Conservation (phyloP, 37 sponge, comb jelly and placozoan genomes). For the Chondrilla cf. caribensis region DNA sequence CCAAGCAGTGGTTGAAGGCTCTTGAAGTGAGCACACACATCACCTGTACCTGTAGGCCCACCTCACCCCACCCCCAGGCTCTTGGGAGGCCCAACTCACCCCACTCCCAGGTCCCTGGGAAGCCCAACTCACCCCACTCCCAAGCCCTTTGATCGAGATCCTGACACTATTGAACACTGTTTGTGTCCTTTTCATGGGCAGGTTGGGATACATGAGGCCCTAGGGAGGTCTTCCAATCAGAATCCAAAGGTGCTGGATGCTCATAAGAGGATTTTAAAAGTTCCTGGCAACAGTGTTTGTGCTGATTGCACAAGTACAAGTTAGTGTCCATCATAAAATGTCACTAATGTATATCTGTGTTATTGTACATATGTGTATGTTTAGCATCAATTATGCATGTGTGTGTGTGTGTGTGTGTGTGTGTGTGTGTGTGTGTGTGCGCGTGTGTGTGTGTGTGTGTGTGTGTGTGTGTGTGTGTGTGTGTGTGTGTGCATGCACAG, state of each 20-base stretch:
- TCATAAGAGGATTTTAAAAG: conserved; percentile 38
- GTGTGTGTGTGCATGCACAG: conserved; percentile 9
- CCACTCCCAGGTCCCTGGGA: too few relatives aligned
- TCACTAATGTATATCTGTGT: too few relatives aligned
- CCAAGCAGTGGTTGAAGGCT: conserved; percentile 61
- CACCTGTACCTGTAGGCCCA: not conserved
- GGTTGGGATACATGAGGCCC: not conserved
- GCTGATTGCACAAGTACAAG: conserved; percentile 74
- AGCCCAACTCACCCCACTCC: too few relatives aligned
- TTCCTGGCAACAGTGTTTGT: conserved; percentile 70
- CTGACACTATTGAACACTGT: too few relatives aligned
- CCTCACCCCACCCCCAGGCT: too few relatives aligned
- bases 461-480: not conserved
- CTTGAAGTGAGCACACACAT: conserved; percentile 43
- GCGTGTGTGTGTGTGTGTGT: not conserved
- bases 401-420: too few relatives aligned
- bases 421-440: too few relatives aligned
- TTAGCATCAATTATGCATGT: too few relatives aligned
- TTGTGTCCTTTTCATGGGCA: too few relatives aligned
- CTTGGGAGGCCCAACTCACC: too few relatives aligned
- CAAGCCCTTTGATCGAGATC: too few relatives aligned
- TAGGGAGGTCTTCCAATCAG: not conserved
- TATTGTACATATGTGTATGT: too few relatives aligned
- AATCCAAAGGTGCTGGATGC: conserved; percentile 46
- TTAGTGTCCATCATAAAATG: conserved; percentile 4